Conservation (phyloP, 1,140 invertebrate species). For the Halictus rubicundus region DNA sequence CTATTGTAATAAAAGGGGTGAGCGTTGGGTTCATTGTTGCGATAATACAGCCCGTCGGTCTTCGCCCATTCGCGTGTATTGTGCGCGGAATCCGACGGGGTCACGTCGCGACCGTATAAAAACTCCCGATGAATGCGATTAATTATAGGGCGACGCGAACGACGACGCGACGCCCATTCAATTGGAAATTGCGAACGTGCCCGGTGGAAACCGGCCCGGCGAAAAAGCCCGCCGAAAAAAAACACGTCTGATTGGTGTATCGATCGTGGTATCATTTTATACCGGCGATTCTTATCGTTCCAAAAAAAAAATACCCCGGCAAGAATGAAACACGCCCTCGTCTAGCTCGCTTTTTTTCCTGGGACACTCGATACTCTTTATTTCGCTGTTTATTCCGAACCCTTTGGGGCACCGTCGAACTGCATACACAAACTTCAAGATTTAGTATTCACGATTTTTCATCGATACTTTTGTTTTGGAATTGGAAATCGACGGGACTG, state of each 20-base stretch:
- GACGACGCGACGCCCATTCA: constrained; percentile 29
- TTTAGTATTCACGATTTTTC: too few relatives aligned
- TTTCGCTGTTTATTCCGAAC: too few relatives aligned
- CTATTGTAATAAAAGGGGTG: constrained; percentile 48
- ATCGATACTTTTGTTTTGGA: too few relatives aligned
- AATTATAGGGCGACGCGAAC: constrained; percentile 36
- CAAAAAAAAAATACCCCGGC: too few relatives aligned
- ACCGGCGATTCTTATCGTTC: not conserved
- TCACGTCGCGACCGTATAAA: constrained; percentile 36
- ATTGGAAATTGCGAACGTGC: constrained; percentile 42
- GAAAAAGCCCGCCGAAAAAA: not conserved
- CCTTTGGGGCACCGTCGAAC: too few relatives aligned
- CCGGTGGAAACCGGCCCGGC: not conserved
- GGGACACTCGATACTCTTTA: too few relatives aligned
- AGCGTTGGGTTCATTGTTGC: constrained; percentile 41
- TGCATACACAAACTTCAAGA: too few relatives aligned
- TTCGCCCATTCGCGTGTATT: constrained; percentile 39
- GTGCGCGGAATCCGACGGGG: constrained; percentile 40
- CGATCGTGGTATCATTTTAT: not conserved
- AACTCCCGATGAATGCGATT: constrained; percentile 43
- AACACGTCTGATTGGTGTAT: not conserved
- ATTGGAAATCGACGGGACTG: too few relatives aligned
- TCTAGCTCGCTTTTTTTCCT: too few relatives aligned
- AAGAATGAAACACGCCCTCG: too few relatives aligned
- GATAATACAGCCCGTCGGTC: constrained; percentile 44